A percentile compares a stretch with the other conserved stretches of the same genome.
Conservation (phyloP, 2,113 vertebrate genomes). For the Chaetodon auriga region DNA sequence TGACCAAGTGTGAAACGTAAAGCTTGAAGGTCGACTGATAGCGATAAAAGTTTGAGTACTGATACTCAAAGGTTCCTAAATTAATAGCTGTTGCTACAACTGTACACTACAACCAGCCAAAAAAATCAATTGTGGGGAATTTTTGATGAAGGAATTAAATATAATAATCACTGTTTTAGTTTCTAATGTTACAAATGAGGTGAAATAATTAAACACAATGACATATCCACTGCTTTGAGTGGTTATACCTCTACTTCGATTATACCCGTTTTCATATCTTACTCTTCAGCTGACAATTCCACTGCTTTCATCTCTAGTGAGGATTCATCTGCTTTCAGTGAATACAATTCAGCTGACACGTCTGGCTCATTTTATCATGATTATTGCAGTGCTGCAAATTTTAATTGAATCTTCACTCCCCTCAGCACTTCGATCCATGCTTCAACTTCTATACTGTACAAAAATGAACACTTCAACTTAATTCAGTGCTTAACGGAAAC, state of each 20-base stretch:
- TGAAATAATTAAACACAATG: neutral
- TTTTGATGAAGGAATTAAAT: too few relatives aligned
- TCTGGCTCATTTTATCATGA: neutral
- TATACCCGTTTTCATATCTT: neutral
- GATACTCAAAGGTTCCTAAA: neutral
- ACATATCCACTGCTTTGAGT: neutral
- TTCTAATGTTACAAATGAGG: neutral
- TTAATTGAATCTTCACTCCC: neutral
- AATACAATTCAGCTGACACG: neutral
- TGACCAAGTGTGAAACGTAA: neutral
- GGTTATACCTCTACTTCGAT: too few relatives aligned
- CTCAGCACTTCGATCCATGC: too few relatives aligned
- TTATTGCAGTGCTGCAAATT: neutral
- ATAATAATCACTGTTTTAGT: neutral
- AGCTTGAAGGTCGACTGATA: conserved; percentile 4
- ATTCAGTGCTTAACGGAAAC: neutral
- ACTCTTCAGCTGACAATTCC: neutral
- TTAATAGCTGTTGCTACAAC: neutral
- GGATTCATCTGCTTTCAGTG: neutral
- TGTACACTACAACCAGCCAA: neutral
- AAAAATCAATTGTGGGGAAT: neutral
- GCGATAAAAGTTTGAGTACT: neutral
- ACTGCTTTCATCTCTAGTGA: neutral
- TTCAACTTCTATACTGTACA: neutral
- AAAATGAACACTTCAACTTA: neutral